Evolutionary conservation across 1,140 invertebrate species (phyloP).

Genomic region (Scaptomyza montana): DNA sequence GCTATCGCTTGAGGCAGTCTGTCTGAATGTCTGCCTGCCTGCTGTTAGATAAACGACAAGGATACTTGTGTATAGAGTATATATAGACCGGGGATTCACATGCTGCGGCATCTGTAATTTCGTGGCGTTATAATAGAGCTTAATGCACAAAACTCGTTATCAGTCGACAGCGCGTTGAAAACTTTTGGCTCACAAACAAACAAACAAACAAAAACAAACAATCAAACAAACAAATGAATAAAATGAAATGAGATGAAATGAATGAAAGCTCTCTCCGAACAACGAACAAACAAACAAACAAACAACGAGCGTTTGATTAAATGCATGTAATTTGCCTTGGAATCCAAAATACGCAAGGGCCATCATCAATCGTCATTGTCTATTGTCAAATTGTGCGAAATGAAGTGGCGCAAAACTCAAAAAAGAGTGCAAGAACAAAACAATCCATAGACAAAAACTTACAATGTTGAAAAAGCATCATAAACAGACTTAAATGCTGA

Average conservation of each 20-base stretch:
- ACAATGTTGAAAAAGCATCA: slow-evolving; percentile 29
- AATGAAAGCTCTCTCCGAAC: too few relatives aligned
- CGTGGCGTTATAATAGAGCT: slow-evolving; percentile 77
- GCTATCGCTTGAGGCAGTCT: slow-evolving; percentile 27
- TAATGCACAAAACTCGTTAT: slow-evolving; percentile 80
- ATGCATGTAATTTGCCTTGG: slow-evolving; percentile 72
- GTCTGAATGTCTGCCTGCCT: slow-evolving; percentile 54
- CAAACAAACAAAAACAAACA: neutral
- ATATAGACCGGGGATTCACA: slow-evolving; percentile 27
- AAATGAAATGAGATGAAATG: slow-evolving; percentile 24
- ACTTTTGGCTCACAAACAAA: slow-evolving; percentile 48
- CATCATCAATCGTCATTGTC: slow-evolving; percentile 78
- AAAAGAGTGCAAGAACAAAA: slow-evolving; percentile 14
- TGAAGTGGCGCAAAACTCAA: slow-evolving; percentile 39
- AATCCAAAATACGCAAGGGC: slow-evolving; percentile 10
- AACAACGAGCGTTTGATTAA: slow-evolving; percentile 75
- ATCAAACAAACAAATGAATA: slow-evolving; percentile 67
- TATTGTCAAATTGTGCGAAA: slow-evolving; percentile 73
- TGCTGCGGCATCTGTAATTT: slow-evolving; percentile 61
- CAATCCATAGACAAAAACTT: slow-evolving; percentile 46
- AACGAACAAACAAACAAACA: slow-evolving; percentile 20
- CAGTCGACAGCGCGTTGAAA: slow-evolving; percentile 70
- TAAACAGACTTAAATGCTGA: slow-evolving; percentile 30
- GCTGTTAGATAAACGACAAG: slow-evolving; percentile 72
- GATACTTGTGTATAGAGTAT: slow-evolving; percentile 27